phyloP scores from a whole-genome alignment of 2,888 invertebrate species.

The Drosophila kanekoi region DNA sequence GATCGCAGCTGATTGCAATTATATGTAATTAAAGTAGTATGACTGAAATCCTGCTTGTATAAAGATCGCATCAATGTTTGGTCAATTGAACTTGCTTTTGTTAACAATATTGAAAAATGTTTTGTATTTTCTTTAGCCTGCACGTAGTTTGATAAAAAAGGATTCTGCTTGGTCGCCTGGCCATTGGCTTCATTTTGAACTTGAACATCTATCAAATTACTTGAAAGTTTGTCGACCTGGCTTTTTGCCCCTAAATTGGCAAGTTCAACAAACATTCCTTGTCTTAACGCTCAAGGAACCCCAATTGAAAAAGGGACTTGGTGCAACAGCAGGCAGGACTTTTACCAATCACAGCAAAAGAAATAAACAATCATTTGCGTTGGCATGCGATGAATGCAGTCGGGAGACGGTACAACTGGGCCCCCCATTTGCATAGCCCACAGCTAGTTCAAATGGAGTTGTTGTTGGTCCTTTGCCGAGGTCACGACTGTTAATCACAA shows the following conservation, averaged over 20 bases:
- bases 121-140: background rate
- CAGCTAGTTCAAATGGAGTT: background rate
- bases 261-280: conserved; percentile 33
- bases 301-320: conserved; percentile 1
- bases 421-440: conserved; percentile 52
- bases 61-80: background rate
- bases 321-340: conserved; percentile 40
- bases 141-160: conserved; percentile 3
- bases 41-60: background rate
- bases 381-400: conserved; percentile 27
- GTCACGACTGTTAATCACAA: conserved; percentile 18
- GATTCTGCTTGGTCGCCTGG: conserved; percentile 4
- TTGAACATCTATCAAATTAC: conserved; percentile 46
- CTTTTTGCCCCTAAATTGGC: conserved; percentile 2
- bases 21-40: background rate
- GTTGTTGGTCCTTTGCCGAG: conserved; percentile 6
- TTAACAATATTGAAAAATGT: background rate
- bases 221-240: conserved; percentile 54
- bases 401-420: background rate
- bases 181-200: conserved; percentile 23
- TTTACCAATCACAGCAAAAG: conserved; percentile 49
- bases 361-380: conserved; percentile 42
- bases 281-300: conserved; percentile 20
- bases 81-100: conserved; percentile 2
- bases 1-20: background rate